Base-by-base conservation (phyloP, 2,888 invertebrate genomes). In the Xestia rhomboidea region DNA sequence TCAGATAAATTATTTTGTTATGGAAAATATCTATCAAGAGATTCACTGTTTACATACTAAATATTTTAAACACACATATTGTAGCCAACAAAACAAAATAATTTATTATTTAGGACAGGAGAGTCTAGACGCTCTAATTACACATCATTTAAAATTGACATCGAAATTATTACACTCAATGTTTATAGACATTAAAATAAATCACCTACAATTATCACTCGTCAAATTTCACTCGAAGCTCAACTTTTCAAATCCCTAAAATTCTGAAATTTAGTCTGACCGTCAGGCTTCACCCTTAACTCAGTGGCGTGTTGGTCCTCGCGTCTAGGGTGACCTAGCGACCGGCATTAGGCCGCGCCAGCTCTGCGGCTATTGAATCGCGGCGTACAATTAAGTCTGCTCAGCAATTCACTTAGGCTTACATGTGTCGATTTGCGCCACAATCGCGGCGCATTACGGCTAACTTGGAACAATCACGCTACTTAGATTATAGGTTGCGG, bases 401-500 rank as follows among this genome's bases (percentile, higher is more conserved):
- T 72, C 81, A 67, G 81, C 86, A 88, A 86, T 88, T 88, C 86
- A 88, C 85, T 88, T 81, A 86, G 77, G 76, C 77, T 77, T 84
- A 77, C 82, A 87, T 77, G 83, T 84, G 86, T 81, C 88, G 88
- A 83, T 77, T 82, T 78, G 71, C 51, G 80, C 79, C 81, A 81
- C 83, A 83, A 85, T 86, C 81, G 74, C 51, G 67, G 68, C 78
- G 77, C 72, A 86, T 85, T 88, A 85, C 67, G 44, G n/a, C 71
- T 79, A 86, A 83, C 41, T 85, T 69, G 68, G 69, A 67, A 73
- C 75, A 79, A 81, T 83, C 88, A 87, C 86, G 87, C 86, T 63
- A 88, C 77, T 74, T 51, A 81, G 77, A 87, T 87, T 87, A 81
- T 77, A 81, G 68, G 62, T 57, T 54, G 69, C 8, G 64, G 73